Evolutionary conservation across 2,888 invertebrate genomes (phyloP).

Genomic region (Macrosoma leucophasiata): DNA sequence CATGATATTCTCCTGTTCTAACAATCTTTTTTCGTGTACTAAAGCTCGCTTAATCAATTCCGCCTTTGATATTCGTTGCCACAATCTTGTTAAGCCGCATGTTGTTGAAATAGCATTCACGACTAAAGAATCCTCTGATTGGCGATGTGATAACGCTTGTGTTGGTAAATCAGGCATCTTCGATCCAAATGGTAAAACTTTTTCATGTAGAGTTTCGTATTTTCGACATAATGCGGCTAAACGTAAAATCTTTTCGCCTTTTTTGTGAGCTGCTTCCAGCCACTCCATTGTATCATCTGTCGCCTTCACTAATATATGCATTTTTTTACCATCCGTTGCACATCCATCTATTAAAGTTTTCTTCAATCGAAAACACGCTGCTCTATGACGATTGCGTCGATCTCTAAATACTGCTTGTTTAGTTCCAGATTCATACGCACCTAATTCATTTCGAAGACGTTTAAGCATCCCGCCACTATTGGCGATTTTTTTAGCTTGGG

Average conservation of each 20-base stretch:
- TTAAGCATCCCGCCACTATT: conserved; percentile 51
- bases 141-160: conserved; percentile 35
- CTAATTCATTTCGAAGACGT: conserved; percentile 49
- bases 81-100: conserved; percentile 51
- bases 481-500: conserved; percentile 59
- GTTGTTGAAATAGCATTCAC: conserved; percentile 47
- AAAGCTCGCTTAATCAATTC: conserved; percentile 56
- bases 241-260: conserved; percentile 69
- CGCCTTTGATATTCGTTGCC: conserved; percentile 60
- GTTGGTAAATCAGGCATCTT: conserved; percentile 38
- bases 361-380: conserved; percentile 51
- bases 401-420: conserved; percentile 63
- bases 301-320: conserved; percentile 44
- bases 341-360: conserved; percentile 41
- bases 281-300: conserved; percentile 57
- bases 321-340: conserved; percentile 40
- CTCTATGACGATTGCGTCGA: conserved; percentile 52
- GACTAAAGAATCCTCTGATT: conserved; percentile 49
- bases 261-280: conserved; percentile 52
- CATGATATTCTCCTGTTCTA: conserved; percentile 49
- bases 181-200: conserved; percentile 56
- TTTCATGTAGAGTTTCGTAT: conserved; percentile 73
- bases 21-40: conserved; percentile 47
- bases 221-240: conserved; percentile 72
- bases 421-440: conserved; percentile 61